Evolutionary conservation across 2,888 invertebrate genomes (phyloP), one percentile per base, ranked within the genome.

Genomic region (Phorcus lineatus): DNA sequence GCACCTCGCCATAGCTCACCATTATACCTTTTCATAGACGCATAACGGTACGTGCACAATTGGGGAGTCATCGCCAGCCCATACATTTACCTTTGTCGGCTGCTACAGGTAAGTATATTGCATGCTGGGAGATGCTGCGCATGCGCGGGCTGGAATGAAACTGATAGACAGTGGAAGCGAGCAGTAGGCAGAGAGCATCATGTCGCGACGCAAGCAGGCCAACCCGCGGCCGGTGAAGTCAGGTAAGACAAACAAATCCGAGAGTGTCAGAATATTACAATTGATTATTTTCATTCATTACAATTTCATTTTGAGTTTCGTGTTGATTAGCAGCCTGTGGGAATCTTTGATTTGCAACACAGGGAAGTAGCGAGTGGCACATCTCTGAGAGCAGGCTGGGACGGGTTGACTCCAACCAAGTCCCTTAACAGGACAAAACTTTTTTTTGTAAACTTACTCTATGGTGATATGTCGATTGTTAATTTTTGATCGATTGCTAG

Each of bases 161-260:
- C 70, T 70, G 70, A 31, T 70, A 31, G 77, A 78, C 77, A 28
- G 77, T 66, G 53, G 52, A 66, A 40, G 77, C 62, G 40, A 47
- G 57, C 52, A 78, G n/a, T 54, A 55, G 74, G 74, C 74, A 57
- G 74, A 74, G 31, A 74, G 81, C 74, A 81, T 62, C 74, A 81
- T 81, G 81, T 81, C 81, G 57, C 47, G 81, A n/a, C 74, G 81
- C n/a, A 81, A 81, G 62, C 81, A 81, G 74, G 81, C 81, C 78
- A 81, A 81, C 78, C 81, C 81, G 54, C 67, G 78, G 54, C 54
- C 78, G 47, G 40, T 81, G 28, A 76, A 54, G 28, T 54, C 76
- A 76, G 76, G 76, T 76, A 55, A 76, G 54, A n/a, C 52, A 19
- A n/a, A 17, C 19, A 31, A 36, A 36, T 19, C 36, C 70, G 36